These are phyloP conservation scores for Pachypanchax playfairii DNA, from an alignment of 2,113 vertebrate species.

Conservation along the genomic window DNA sequence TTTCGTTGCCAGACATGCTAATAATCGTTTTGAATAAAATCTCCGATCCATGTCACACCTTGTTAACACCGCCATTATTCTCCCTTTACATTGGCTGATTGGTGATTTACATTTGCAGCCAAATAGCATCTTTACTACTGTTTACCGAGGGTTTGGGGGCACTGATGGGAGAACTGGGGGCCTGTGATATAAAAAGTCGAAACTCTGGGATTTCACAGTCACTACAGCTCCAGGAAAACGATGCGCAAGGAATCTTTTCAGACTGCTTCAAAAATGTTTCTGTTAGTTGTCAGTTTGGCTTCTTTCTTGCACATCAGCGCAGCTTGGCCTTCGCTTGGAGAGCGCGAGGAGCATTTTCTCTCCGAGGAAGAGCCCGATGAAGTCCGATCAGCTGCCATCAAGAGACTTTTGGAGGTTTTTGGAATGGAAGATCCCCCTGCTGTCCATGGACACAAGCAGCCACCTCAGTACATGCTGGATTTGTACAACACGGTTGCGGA, in stretches of 20 bases:
- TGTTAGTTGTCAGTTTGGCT: slow-evolving; percentile 35
- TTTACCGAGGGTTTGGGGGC: slow-evolving; percentile 63
- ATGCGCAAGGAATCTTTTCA: slow-evolving; percentile 16
- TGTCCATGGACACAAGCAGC: slow-evolving; percentile 76
- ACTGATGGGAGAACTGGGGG: slow-evolving; percentile 25
- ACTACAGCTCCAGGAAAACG: slow-evolving; percentile 43
- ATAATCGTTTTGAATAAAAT: slow-evolving; percentile 57
- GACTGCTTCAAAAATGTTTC: slow-evolving; percentile 57
- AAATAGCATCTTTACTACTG: slow-evolving; percentile 81
- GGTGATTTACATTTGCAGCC: slow-evolving; percentile 86
- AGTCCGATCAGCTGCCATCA: slow-evolving; percentile 82
- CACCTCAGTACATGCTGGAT: slow-evolving; percentile 93
- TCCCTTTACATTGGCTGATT: slow-evolving; percentile 84
- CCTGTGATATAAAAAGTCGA: slow-evolving; percentile 81
- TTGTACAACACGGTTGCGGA: slow-evolving; percentile 88
- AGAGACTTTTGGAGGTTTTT: slow-evolving; percentile 88
- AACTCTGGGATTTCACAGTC: slow-evolving; percentile 40
- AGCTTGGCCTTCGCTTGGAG: slow-evolving; percentile 56
- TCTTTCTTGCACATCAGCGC: slow-evolving; percentile 40
- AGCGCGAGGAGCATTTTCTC: slow-evolving; percentile 46
- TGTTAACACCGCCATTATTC: slow-evolving; percentile 85
- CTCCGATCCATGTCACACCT: slow-evolving; percentile 82
- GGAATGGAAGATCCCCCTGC: slow-evolving; percentile 87
- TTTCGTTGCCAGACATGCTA: slow-evolving; percentile 60
- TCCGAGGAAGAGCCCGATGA: slow-evolving; percentile 49